These are phyloP conservation scores for Melanotaenia maccullochi DNA, from an alignment of 2,797 vertebrate genomes.

Conservation along the genomic window DNA sequence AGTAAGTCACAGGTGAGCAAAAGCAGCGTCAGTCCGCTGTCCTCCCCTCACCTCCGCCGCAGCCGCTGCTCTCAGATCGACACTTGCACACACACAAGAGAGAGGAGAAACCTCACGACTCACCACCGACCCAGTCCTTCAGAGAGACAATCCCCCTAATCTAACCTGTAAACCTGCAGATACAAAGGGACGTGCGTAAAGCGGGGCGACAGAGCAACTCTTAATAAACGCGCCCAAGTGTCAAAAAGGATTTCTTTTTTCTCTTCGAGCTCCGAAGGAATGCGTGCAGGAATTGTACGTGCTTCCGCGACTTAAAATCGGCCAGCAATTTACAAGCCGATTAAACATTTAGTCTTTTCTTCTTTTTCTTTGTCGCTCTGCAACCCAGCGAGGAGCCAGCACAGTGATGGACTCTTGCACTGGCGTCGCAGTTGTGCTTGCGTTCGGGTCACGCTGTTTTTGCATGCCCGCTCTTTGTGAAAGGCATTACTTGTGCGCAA, in stretches of 20 bases:
- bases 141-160: not conserved
- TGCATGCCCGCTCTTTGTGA: slow-evolving; percentile 5
- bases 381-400: slow-evolving; percentile 27
- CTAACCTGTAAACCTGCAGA: slow-evolving; percentile 24
- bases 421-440: slow-evolving; percentile 29
- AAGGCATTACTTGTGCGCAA: slow-evolving; percentile 24
- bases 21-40: slow-evolving; percentile 21
- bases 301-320: slow-evolving; percentile 50
- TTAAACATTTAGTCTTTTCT: slow-evolving; percentile 44
- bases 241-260: slow-evolving; percentile 37
- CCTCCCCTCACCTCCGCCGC: not conserved
- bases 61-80: slow-evolving; percentile 28
- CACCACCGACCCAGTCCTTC: slow-evolving; percentile 28
- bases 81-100: not conserved
- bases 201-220: slow-evolving; percentile 41
- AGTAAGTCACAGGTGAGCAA: slow-evolving; percentile 29
- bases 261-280: slow-evolving; percentile 14
- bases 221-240: slow-evolving; percentile 43
- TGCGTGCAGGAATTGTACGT: slow-evolving; percentile 24
- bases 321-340: slow-evolving; percentile 24
- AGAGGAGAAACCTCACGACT: slow-evolving; percentile 61
- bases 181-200: slow-evolving; percentile 10
- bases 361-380: slow-evolving; percentile 22
- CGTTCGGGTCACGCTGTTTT: not conserved
- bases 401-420: slow-evolving; percentile 34